Evolutionary conservation across 1,140 invertebrate genomes (phyloP).

Genomic region (Caenorhabditis elegans): WBcel235 BX284605.5:18555501-18556000

Average conservation of each 20-base stretch:
- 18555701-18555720: conserved; percentile 64
- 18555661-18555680: conserved; percentile 28
- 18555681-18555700: conserved; percentile 60
- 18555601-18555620: too few relatives aligned
- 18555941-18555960: too few relatives aligned
- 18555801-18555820: conserved; percentile 48
- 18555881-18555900: too few relatives aligned
- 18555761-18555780: conserved; percentile 54
- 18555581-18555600: conserved; percentile 11
- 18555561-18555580: conserved; percentile 1
- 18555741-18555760: conserved; percentile 56
- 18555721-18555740: conserved; percentile 60
- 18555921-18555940: too few relatives aligned
- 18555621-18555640: too few relatives aligned
- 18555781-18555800: conserved; percentile 60
- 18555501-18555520: background rate
- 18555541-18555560: background rate
- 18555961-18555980: too few relatives aligned
- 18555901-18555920: too few relatives aligned
- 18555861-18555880: too few relatives aligned
- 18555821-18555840: background rate
- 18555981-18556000: too few relatives aligned
- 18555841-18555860: background rate
- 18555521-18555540: background rate
- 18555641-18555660: too few relatives aligned